A percentile compares a stretch with the other conserved stretches of the same genome.
Conservation (phyloP, 2,888 invertebrate genomes). For the Furcula furcula region DNA sequence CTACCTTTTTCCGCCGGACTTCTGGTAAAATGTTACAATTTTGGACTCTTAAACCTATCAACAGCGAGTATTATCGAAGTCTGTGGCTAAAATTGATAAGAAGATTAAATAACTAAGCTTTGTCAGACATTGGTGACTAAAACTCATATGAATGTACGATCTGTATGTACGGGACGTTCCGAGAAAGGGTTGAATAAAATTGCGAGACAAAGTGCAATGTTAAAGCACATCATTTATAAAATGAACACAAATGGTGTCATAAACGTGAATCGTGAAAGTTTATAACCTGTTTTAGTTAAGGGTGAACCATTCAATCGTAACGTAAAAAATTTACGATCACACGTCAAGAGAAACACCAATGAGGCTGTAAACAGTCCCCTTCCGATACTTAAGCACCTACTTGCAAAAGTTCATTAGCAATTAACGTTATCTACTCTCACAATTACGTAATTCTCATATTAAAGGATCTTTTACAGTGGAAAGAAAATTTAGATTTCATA, state of each 20-base stretch:
- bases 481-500: too few relatives aligned
- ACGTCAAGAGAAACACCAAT: conserved; percentile 79
- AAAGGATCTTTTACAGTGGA: too few relatives aligned
- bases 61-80: not conserved
- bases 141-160: not conserved
- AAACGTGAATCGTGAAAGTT: conserved; percentile 77
- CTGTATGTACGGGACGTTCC: conserved; percentile 15
- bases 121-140: too few relatives aligned
- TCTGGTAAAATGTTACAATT: conserved; percentile 44
- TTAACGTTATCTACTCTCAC: conserved; percentile 52
- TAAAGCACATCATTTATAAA: conserved; percentile 74
- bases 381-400: conserved; percentile 60
- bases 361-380: conserved; percentile 75
- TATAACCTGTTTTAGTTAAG: conserved; percentile 79
- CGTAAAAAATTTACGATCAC: conserved; percentile 79
- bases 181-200: conserved; percentile 29
- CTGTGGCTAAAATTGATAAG: not conserved
- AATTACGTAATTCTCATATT: conserved; percentile 29
- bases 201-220: conserved; percentile 47
- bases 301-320: conserved; percentile 75
- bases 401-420: conserved; percentile 76
- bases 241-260: conserved; percentile 74
- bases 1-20: conserved; percentile 47
- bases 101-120: too few relatives aligned
- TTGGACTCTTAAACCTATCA: conserved; percentile 28